Evolutionary conservation across 2,113 vertebrate species (phyloP).

Genomic region (Amphiprion ocellaris): DNA sequence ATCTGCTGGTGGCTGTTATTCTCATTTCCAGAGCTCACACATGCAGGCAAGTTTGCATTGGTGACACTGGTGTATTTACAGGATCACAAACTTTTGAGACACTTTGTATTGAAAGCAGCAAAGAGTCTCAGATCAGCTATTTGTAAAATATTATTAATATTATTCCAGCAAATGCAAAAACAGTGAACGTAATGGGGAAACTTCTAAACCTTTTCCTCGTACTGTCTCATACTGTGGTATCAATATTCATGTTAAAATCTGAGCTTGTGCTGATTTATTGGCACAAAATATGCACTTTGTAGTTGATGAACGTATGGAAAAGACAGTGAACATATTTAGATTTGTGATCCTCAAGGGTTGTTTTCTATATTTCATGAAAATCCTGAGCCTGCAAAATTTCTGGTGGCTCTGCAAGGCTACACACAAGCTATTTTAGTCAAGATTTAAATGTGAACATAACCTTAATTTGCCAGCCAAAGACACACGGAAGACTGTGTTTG

Average conservation of each 20-base stretch:
- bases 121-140: constrained; percentile 51
- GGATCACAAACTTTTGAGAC: constrained; percentile 13
- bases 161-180: constrained; percentile 41
- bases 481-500: background rate
- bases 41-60: background rate
- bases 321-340: background rate
- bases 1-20: constrained; percentile 3
- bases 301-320: constrained; percentile 7
- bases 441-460: constrained; percentile 26
- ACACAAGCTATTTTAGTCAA: constrained; percentile 21
- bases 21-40: constrained; percentile 7
- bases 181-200: constrained; percentile 15
- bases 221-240: constrained; percentile 9
- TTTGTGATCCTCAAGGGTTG: background rate
- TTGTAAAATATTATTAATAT: constrained; percentile 48
- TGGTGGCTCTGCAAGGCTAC: constrained; percentile 1
- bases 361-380: constrained; percentile 9
- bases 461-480: constrained; percentile 2
- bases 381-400: constrained; percentile 6
- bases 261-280: background rate
- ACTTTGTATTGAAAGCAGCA: constrained; percentile 58
- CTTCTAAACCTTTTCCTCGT: constrained; percentile 1
- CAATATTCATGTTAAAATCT: constrained; percentile 34
- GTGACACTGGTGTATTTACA: constrained; percentile 1
- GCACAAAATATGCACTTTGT: constrained; percentile 15